Evolutionary conservation across 2,113 vertebrate genomes (phyloP).

Genomic region (Mirounga angustirostris): DNA sequence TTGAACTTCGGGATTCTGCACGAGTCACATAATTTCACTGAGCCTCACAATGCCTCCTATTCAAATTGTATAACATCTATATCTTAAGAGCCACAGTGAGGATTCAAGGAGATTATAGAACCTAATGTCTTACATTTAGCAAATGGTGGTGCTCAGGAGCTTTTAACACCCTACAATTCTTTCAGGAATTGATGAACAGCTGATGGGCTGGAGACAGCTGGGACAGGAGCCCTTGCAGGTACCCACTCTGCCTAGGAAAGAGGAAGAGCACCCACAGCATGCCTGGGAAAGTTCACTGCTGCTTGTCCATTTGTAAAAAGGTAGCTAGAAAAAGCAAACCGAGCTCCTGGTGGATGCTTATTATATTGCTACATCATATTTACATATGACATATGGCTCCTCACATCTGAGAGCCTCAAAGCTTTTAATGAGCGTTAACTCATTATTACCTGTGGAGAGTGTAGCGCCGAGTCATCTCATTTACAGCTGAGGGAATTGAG

Average conservation of each 20-base stretch:
- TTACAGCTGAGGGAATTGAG: conserved; percentile 63
- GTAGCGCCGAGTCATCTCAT: conserved; percentile 55
- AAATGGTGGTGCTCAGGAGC: background rate
- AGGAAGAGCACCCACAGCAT: background rate
- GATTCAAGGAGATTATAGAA: background rate
- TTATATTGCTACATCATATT: conserved; percentile 71
- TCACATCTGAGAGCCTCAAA: conserved; percentile 59
- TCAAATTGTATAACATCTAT: background rate
- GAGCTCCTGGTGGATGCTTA: conserved; percentile 56
- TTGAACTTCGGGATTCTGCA: background rate
- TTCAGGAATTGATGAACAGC: background rate
- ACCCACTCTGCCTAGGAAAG: background rate
- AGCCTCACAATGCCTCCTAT: background rate
- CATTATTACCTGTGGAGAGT: conserved; percentile 9
- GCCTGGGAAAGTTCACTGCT: conserved; percentile 53
- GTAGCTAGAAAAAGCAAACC: conserved; percentile 52
- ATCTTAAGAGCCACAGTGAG: background rate
- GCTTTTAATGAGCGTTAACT: conserved; percentile 73
- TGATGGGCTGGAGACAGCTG: background rate
- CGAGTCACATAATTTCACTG: background rate
- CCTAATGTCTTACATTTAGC: background rate
- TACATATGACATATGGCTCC: conserved; percentile 10
- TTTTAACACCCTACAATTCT: background rate
- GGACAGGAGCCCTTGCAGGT: background rate
- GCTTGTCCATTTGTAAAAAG: conserved; percentile 53